These are phyloP conservation scores for Mesorhabditis spiculigera DNA, from an alignment of 2,888 invertebrate genomes.

Conservation along the genomic window DNA sequence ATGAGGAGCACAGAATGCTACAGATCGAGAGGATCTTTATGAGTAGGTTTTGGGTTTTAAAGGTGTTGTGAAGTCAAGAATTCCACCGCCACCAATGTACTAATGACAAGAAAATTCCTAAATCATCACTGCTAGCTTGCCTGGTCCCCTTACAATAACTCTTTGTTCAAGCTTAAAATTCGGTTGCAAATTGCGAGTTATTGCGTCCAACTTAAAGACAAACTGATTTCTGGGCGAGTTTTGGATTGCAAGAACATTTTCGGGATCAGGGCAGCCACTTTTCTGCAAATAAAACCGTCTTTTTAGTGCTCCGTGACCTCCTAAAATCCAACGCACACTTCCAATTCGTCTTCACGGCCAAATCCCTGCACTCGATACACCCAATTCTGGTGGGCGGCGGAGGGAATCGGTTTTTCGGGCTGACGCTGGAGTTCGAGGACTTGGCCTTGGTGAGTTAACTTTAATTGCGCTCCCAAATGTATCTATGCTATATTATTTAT, in stretches of 20 bases:
- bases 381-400: conserved; percentile 8
- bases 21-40: conserved; percentile 33
- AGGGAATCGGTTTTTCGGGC: conserved; percentile 18
- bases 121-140: no score
- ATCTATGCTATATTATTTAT: not conserved
- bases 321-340: not conserved
- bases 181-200: no score
- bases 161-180: no score
- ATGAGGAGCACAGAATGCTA: conserved; percentile 28
- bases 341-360: not conserved
- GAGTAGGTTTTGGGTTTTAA: conserved; percentile 16
- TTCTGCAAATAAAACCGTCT: no score
- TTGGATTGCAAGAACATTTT: no score
- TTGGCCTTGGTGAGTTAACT: conserved; percentile 12
- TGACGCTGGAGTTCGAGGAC: conserved; percentile 9
- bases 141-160: no score
- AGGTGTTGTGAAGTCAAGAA: not conserved
- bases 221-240: no score
- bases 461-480: not conserved
- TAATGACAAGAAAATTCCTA: no score
- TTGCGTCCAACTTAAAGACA: no score
- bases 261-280: no score
- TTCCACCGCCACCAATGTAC: no score
- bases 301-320: conserved; percentile 6
- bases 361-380: not conserved